These are phyloP conservation scores for Zenarchopterus dispar DNA, from an alignment of 2,797 vertebrate genomes.

Conservation along the genomic window DNA sequence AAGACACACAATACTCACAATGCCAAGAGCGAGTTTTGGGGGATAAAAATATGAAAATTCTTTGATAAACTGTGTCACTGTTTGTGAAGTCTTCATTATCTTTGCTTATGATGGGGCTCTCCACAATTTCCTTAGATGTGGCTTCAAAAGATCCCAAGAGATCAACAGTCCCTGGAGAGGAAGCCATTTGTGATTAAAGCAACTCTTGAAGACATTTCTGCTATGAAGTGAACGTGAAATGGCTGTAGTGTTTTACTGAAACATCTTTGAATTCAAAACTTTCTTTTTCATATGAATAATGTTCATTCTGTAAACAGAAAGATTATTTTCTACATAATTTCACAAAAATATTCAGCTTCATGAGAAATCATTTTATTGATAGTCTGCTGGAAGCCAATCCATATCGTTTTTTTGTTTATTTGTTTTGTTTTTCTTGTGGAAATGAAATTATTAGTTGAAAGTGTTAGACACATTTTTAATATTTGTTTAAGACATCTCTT, in stretches of 20 bases:
- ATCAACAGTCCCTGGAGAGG: constrained; percentile 48
- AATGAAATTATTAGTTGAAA: too few relatives aligned
- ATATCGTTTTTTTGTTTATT: too few relatives aligned
- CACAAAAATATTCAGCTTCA: too few relatives aligned
- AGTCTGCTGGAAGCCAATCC: too few relatives aligned
- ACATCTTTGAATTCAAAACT: not conserved
- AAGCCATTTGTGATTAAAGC: constrained; percentile 63
- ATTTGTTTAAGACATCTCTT: too few relatives aligned
- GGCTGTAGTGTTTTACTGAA: not conserved
- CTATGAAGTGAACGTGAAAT: constrained; percentile 14
- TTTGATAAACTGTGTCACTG: constrained; percentile 49
- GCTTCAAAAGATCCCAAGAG: constrained; percentile 60
- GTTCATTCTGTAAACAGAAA: too few relatives aligned
- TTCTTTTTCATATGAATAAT: fast-evolving
- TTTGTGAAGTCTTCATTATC: constrained; percentile 38
- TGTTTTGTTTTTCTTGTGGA: too few relatives aligned
- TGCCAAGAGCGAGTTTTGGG: constrained; percentile 16
- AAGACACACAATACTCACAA: too few relatives aligned
- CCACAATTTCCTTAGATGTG: constrained; percentile 59
- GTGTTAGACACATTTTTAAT: too few relatives aligned
- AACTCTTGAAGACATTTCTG: constrained; percentile 45
- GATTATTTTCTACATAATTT: too few relatives aligned
- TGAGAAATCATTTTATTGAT: too few relatives aligned
- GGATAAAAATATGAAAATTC: constrained; percentile 15
- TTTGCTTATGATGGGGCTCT: constrained; percentile 29